Percentiles rank a stretch among this genome's conserved stretches.
Conservation (phyloP, 2,797 vertebrate genomes). For the Hybognathus amarus region DNA sequence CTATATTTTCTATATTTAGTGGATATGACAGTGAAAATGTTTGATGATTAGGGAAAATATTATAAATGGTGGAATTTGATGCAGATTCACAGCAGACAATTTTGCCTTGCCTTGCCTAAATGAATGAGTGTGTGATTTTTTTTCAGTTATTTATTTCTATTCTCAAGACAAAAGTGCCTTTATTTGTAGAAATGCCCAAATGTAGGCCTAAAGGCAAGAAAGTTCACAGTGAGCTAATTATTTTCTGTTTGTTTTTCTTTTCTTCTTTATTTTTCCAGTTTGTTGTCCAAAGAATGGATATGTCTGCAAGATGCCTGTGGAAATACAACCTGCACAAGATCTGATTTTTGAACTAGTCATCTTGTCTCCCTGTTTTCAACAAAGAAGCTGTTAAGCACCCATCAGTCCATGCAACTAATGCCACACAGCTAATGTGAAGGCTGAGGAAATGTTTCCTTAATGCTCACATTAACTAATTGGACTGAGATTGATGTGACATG, state of each 20-base stretch:
- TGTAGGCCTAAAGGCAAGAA: no score
- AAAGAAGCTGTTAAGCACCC: not conserved
- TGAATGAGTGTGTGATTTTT: no score
- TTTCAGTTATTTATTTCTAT: not conserved
- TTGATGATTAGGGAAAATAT: no score
- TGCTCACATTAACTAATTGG: not conserved
- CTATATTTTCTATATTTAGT: no score
- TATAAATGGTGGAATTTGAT: no score
- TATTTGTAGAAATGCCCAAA: not conserved
- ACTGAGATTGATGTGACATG: not conserved
- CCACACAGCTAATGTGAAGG: not conserved
- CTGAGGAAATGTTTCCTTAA: not conserved
- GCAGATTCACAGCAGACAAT: no score
- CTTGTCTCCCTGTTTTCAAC: not conserved
- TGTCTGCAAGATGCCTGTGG: not conserved
- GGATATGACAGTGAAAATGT: not conserved
- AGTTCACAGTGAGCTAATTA: not conserved
- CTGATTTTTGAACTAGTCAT: not conserved
- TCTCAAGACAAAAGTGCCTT: not conserved
- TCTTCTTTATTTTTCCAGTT: constrained; percentile 2
- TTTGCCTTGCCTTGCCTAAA: no score
- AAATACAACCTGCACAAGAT: not conserved
- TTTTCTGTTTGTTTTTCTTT: not conserved
- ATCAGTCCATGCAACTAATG: not conserved
- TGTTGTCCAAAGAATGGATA: not conserved